Conservation (phyloP, 2,888 invertebrate genomes). For the Chrysodeixis includens region DNA sequence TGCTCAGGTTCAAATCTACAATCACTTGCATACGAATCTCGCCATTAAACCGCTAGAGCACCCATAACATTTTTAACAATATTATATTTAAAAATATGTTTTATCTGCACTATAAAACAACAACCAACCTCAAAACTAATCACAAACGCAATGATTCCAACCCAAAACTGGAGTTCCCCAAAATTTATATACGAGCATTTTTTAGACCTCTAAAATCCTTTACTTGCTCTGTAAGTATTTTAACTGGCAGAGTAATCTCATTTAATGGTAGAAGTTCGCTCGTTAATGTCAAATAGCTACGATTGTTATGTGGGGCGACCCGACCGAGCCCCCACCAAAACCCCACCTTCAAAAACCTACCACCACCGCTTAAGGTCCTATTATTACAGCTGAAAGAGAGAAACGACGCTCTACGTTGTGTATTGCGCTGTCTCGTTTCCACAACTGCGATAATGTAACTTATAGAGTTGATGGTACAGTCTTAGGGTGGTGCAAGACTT, state of each 20-base stretch:
- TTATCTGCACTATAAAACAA: neutral
- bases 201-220: conserved; percentile 59
- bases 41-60: too few relatives aligned
- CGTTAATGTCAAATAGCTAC: conserved; percentile 80
- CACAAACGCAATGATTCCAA: conserved; percentile 18
- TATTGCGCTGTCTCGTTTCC: too few relatives aligned
- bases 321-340: conserved; percentile 39
- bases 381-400: too few relatives aligned
- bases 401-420: too few relatives aligned
- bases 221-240: conserved; percentile 64
- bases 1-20: too few relatives aligned
- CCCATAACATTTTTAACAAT: too few relatives aligned
- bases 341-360: too few relatives aligned
- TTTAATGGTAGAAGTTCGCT: conserved; percentile 78
- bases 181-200: conserved; percentile 49
- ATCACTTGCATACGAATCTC: too few relatives aligned
- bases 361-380: too few relatives aligned
- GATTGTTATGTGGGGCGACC: conserved; percentile 74
- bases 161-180: conserved; percentile 23
- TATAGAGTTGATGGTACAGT: too few relatives aligned
- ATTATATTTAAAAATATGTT: too few relatives aligned
- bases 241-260: conserved; percentile 74
- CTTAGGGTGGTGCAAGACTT: conserved; percentile 25
- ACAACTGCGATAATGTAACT: too few relatives aligned
- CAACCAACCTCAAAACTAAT: neutral